A percentile compares a stretch with the other conserved stretches of the same genome.
phyloP scores from a whole-genome alignment of 2,113 vertebrate genomes.

The Notarius quadriscutis region DNA sequence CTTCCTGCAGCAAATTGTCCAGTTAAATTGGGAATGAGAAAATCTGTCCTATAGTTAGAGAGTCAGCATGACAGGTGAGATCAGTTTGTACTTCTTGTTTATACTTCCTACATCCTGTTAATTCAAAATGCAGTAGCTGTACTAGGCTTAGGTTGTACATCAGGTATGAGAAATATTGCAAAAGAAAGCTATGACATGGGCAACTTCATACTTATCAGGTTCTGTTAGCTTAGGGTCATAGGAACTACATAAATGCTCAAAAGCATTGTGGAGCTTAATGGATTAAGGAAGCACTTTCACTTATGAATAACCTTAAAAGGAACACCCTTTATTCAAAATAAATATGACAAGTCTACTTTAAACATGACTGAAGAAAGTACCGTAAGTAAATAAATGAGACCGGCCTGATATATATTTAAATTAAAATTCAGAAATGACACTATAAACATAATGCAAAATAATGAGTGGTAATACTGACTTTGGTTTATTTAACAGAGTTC shows the following conservation, averaged over 20 bases:
- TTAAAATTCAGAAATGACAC: too few species aligned
- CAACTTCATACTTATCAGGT: neutral
- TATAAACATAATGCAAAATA: too few species aligned
- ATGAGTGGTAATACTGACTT: too few species aligned
- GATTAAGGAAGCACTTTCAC: neutral
- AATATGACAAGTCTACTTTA: neutral
- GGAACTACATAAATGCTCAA: neutral
- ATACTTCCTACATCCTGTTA: neutral
- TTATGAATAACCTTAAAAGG: neutral
- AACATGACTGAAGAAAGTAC: too few species aligned
- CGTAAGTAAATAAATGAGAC: too few species aligned
- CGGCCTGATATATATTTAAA: too few species aligned
- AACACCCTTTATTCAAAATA: neutral
- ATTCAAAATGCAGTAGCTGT: neutral
- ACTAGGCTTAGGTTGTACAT: neutral
- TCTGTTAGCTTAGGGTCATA: neutral
- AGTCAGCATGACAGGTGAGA: neutral
- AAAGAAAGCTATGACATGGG: neutral
- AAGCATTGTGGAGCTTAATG: neutral
- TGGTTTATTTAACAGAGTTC: too few species aligned
- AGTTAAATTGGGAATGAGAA: neutral
- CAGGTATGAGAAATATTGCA: neutral
- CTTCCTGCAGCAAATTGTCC: neutral
- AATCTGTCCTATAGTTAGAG: neutral
- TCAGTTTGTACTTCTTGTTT: neutral